Conservation (phyloP, 2,113 vertebrate genomes). For the Atractosteus spatula region DNA sequence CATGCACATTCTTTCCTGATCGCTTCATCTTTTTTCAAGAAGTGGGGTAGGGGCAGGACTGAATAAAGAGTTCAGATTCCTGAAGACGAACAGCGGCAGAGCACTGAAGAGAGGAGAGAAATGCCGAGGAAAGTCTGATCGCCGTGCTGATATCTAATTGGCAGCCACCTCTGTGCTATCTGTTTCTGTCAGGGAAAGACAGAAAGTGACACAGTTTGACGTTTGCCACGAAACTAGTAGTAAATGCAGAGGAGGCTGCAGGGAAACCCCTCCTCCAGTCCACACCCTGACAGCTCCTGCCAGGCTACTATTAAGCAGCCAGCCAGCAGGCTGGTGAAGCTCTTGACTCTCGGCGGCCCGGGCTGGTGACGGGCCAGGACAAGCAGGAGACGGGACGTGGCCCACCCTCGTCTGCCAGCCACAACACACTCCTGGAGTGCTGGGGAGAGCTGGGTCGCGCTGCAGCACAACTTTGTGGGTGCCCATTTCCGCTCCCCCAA, state of each 20-base stretch:
- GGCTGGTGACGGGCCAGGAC: not conserved
- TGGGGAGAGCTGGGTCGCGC: no score
- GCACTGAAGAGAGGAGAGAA: conserved; percentile 25
- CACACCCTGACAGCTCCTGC: conserved; percentile 10
- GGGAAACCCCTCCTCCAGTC: not conserved
- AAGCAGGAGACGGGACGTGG: not conserved
- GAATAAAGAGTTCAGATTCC: not conserved
- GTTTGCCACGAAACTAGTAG: not conserved
- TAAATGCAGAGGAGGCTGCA: not conserved
- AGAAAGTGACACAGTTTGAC: not conserved
- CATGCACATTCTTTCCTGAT: no score
- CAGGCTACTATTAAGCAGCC: conserved; percentile 43
- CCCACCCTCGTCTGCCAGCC: not conserved
- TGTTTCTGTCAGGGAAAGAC: conserved; percentile 36
- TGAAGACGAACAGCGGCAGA: conserved; percentile 2
- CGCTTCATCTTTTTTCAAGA: no score
- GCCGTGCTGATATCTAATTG: conserved; percentile 55
- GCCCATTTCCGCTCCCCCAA: no score
- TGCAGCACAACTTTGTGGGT: no score
- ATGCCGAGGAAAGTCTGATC: conserved; percentile 24
- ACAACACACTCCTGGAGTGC: no score
- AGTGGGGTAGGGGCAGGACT: not conserved
- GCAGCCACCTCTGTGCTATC: conserved; percentile 50
- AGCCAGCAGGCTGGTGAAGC: conserved; percentile 25
- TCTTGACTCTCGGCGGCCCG: not conserved